A percentile compares a stretch with the other conserved stretches of the same genome.
These are phyloP conservation scores for Ridgeia piscesae DNA, from an alignment of 1,140 invertebrate genomes.

Conservation along the genomic window DNA sequence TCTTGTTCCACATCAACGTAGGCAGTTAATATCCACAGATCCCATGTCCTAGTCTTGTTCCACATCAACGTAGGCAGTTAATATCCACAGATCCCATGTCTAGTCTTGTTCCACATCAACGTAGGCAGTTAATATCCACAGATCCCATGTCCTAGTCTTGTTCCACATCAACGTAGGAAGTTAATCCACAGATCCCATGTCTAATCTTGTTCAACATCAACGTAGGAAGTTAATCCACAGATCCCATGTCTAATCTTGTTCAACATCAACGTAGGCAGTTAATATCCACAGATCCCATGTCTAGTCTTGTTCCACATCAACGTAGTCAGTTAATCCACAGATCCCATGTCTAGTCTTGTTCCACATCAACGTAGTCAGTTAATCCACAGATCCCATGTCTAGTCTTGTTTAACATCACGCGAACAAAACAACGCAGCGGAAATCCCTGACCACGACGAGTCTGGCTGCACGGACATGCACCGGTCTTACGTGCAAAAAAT, in stretches of 20 bases:
- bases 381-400: background rate
- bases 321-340: background rate
- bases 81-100: too few relatives aligned
- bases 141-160: too few relatives aligned
- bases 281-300: background rate
- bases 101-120: background rate
- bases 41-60: background rate
- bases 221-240: background rate
- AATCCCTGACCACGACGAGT: background rate
- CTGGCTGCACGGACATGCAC: background rate
- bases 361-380: background rate
- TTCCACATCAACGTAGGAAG: too few relatives aligned
- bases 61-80: too few relatives aligned
- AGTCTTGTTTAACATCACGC: background rate
- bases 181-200: background rate
- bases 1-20: background rate
- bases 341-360: too few relatives aligned
- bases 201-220: background rate
- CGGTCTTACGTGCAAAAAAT: background rate
- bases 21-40: too few relatives aligned
- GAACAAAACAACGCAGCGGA: background rate
- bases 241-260: background rate
- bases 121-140: too few relatives aligned
- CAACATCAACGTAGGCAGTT: background rate
- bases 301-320: too few relatives aligned